Evolutionary conservation across 2,888 invertebrate species (phyloP), one percentile per base, ranked within the genome.

Genomic region (Drosophila percnosoma): DNA sequence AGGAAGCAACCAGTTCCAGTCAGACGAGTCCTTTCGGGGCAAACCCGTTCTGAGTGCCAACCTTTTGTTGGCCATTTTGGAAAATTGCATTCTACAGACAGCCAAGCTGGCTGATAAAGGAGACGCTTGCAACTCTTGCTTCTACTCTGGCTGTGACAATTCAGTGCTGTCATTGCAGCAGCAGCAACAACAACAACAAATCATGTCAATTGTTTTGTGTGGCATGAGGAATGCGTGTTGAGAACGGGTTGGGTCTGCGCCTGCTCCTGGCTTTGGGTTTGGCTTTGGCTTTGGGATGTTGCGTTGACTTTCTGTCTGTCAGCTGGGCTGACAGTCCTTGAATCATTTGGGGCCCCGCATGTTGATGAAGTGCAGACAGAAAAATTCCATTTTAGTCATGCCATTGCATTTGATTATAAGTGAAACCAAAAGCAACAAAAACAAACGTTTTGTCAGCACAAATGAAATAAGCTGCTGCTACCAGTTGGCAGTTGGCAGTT

Each of bases 151-250:
- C 70, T 68, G 80, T 73, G 81, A 86, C 88, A 84, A 82, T 85
- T 82, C 86, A 74, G 69, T 73, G 75, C 73, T 80, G 83, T 83
- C 68, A 82, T 45, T 74, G 67, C 64, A 53, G 42, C 65, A 63
- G 31, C 58, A 64, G 48, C 78, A 67, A 81, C 81, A 87, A 81
- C 52, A 74, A 66, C 84, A 68, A 83, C 81, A 87, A 83, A 83
- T 88, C 83, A 86, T 83, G 87, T 90, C 87, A 90, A 90, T 87
- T 90, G 90, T 85, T 86, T 83, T 85, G 90, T 87, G 77, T 83
- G 89, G 89, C 89, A 89, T 70, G 76, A 87, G 83, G 90, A 91
- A 91, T 90, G 91, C 90, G 81, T 87, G 83, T 82, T 84, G 83
- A 66, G 83, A 84, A 86, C 87, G 73, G 57, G 79, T 77, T 79